Evolutionary conservation across 2,113 vertebrate genomes (phyloP).

Genomic region (Dasyurus viverrinus): DNA sequence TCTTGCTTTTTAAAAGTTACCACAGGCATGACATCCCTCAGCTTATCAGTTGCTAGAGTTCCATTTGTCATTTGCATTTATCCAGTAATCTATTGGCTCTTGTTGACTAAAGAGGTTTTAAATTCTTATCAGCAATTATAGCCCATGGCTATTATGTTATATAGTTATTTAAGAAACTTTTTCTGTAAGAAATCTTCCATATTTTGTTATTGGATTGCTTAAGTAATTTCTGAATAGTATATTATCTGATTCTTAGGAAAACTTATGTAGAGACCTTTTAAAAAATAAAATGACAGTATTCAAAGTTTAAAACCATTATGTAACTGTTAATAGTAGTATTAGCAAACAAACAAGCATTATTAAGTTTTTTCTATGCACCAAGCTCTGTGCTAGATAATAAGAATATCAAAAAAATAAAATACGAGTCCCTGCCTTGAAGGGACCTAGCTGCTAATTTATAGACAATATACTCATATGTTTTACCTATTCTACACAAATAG

Average conservation of each 20-base stretch:
- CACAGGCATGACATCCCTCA: background rate
- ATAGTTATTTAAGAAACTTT: background rate
- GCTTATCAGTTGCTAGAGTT: background rate
- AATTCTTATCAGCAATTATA: background rate
- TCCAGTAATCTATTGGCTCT: background rate
- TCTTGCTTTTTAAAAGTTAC: background rate
- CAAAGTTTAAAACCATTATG: no score
- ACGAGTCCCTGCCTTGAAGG: background rate
- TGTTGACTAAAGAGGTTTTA: background rate
- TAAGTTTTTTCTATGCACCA: background rate
- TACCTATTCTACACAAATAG: background rate
- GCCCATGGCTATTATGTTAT: background rate
- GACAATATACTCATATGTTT: background rate
- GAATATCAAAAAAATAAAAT: background rate
- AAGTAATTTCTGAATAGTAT: background rate
- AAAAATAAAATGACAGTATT: background rate
- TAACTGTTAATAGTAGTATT: background rate
- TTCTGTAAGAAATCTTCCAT: background rate
- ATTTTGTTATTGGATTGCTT: background rate
- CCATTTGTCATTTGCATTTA: background rate
- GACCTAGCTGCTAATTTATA: background rate
- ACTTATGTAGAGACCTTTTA: background rate
- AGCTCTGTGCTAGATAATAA: background rate
- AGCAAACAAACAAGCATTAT: background rate
- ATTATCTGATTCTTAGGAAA: background rate